These are phyloP conservation scores for Gallinago undulata DNA, from an alignment of 2,113 vertebrate species.

Conservation along the genomic window DNA sequence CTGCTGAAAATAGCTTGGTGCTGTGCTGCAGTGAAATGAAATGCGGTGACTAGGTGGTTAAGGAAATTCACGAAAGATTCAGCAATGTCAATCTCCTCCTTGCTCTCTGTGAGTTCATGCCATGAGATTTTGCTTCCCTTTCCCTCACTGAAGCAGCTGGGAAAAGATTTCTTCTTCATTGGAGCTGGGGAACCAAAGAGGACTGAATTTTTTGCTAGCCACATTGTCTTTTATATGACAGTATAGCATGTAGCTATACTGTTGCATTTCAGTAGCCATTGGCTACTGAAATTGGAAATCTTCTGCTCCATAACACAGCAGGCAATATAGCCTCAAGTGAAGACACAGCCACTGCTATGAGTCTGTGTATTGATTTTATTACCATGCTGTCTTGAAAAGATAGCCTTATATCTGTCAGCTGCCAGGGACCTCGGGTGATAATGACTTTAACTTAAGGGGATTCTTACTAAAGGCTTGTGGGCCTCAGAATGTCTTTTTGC, in stretches of 20 bases:
- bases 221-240: not conserved
- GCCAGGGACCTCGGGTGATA: not conserved
- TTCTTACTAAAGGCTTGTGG: not conserved
- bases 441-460: not conserved
- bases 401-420: not conserved
- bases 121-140: not conserved
- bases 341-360: not conserved
- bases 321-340: not conserved
- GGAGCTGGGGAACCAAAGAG: not conserved
- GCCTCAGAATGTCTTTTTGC: not conserved
- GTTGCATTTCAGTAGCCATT: not conserved
- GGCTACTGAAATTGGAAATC: not conserved
- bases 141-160: not conserved
- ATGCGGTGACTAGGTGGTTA: not conserved
- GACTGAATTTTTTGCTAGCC: not conserved
- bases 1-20: not conserved
- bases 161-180: not conserved
- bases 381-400: not conserved
- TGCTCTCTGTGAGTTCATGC: not conserved
- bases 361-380: conserved; percentile 21
- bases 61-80: not conserved
- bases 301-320: not conserved
- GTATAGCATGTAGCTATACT: too few species aligned
- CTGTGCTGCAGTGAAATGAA: not conserved
- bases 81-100: not conserved